Base-by-base conservation (phyloP, 2,888 invertebrate species). In the Ceriagrion tenellum region DNA sequence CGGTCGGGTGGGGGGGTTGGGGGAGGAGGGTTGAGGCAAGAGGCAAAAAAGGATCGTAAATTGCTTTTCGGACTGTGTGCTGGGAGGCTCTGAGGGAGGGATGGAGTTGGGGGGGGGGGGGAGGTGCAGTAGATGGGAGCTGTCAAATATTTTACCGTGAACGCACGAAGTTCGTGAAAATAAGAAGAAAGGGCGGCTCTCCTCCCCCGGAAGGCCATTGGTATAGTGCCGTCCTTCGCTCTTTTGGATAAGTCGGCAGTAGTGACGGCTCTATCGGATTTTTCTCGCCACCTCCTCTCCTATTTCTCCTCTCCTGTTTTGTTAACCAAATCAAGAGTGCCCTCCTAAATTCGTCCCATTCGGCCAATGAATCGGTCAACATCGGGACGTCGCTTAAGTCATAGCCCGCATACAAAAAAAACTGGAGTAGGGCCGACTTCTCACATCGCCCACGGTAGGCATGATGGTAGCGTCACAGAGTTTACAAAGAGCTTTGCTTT, bases 101-200 rank as follows among this genome's bases (percentile, higher is more conserved):
- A 16, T 35, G 81, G n/a, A 4, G 69, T 3, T 0, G 18, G 81
- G 81, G 74, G 12, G 23, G 30, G n/a, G 74, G 10, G 74, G 74
- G 16, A 30, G 74, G n/a, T 10, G 30, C 30, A 30, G 26, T n/a
- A n/a, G n/a, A 47, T 47, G 12, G 69, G 69, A n/a, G 81, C 81
- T 81, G 81, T 81, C 81, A 81, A 81, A 81, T 81, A 81, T 81
- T 81, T 81, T 81, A 81, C 26, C 81, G 81, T 81, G 35, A 81
- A 81, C 81, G 35, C 81, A 16, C 81, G 30, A 81, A 81, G 35
- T 81, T 35, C 81, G 81, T 30, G 81, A 35, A 69, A 81, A 81
- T 81, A 30, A 81, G 81, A 81, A 81, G 59, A 59, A 81, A 81
- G 81, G 30, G 23, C 30, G n/a, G n/a, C n/a, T n/a, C n/a, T n/a